Conservation (phyloP, 2,888 invertebrate genomes). For the Theretra japonica region DNA sequence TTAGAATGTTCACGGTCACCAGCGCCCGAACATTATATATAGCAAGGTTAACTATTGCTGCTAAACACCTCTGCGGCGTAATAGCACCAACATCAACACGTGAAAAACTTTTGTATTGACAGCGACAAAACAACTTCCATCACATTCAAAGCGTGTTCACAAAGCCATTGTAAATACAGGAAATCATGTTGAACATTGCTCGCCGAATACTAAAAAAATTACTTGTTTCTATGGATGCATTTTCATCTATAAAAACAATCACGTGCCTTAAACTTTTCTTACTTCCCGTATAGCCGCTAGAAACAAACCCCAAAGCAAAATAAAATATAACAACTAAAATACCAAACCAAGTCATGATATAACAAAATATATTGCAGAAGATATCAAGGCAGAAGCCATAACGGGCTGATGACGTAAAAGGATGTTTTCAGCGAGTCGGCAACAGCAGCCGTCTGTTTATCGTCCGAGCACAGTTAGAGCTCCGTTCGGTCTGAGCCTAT, state of each 20-base stretch:
- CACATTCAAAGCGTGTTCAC: background rate
- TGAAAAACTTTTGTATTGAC: background rate
- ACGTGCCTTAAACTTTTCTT: background rate
- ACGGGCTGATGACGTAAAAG: conserved; percentile 82
- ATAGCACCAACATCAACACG: background rate
- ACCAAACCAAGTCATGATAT: conserved; percentile 53
- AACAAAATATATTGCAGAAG: conserved; percentile 43
- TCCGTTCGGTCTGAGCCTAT: conserved; percentile 70
- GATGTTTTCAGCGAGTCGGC: conserved; percentile 82
- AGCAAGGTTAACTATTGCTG: conserved; percentile 20
- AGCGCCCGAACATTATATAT: conserved; percentile 11
- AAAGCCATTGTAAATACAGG: background rate
- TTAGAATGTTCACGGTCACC: conserved; percentile 21
- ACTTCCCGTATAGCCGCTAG: background rate
- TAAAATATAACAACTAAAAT: conserved; percentile 36
- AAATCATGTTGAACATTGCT: background rate
- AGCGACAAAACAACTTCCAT: background rate
- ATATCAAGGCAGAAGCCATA: conserved; percentile 68
- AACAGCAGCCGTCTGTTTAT: conserved; percentile 81
- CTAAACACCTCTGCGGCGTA: conserved; percentile 10
- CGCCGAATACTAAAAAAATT: background rate
- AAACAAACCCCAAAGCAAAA: background rate
- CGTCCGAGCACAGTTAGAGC: conserved; percentile 78
- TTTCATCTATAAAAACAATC: background rate
- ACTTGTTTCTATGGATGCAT: background rate